These are phyloP conservation scores for Bucorvus abyssinicus DNA, from an alignment of 2,797 vertebrate genomes.

Conservation along the genomic window DNA sequence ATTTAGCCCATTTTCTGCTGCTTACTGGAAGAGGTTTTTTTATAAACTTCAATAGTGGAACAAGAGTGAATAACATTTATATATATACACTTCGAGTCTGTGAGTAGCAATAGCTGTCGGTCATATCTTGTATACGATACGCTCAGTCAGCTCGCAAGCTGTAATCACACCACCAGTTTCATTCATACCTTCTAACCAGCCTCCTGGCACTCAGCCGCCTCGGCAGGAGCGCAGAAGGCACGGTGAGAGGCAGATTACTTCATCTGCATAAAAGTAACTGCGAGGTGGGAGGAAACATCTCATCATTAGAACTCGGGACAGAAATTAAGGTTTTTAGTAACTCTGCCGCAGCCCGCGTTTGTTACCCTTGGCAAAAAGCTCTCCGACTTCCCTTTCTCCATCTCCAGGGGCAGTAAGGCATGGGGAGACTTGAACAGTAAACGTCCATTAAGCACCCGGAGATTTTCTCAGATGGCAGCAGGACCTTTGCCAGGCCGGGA, in stretches of 20 bases:
- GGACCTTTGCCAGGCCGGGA: neutral
- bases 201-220: neutral
- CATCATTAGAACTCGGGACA: conserved; percentile 13
- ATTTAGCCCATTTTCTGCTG: neutral
- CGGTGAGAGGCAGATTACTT: conserved; percentile 42
- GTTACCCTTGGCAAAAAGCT: neutral
- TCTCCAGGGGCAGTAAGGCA: neutral
- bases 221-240: conserved; percentile 14
- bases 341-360: neutral
- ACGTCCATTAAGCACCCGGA: neutral
- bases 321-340: conserved; percentile 1
- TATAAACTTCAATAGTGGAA: neutral
- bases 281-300: conserved; percentile 30
- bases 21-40: neutral
- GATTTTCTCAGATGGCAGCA: neutral
- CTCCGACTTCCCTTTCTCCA: neutral
- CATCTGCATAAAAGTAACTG: conserved; percentile 19
- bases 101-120: neutral
- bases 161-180: neutral
- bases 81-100: neutral
- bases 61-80: fast-evolving
- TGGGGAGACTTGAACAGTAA: neutral
- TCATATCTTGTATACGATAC: neutral
- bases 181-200: conserved; percentile 12
- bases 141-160: neutral